phyloP scores from a whole-genome alignment of 2,888 invertebrate species.

The Orthosia gothica region DNA sequence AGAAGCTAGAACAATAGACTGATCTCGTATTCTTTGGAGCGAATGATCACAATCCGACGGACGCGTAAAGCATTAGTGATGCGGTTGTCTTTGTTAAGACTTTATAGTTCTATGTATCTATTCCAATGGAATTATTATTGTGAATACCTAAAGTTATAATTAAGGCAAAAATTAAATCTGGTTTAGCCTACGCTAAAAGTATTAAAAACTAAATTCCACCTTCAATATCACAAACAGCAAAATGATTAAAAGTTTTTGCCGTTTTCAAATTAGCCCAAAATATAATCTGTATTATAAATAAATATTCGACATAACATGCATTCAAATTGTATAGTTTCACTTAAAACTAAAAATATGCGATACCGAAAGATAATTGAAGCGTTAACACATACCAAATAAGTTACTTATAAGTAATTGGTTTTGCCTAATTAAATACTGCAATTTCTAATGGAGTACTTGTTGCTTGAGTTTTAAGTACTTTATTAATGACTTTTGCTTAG shows the following conservation, averaged over 20 bases:
- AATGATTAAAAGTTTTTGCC: not conserved
- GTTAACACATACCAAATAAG: too few relatives aligned
- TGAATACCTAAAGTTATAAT: not conserved
- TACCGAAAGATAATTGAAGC: too few relatives aligned
- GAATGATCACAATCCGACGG: constrained; percentile 53
- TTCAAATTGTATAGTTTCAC: too few relatives aligned
- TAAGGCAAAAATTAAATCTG: not conserved
- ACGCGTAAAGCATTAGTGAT: constrained; percentile 40
- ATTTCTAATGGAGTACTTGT: too few relatives aligned
- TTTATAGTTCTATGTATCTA: not conserved
- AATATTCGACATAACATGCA: too few relatives aligned
- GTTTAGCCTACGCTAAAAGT: not conserved
- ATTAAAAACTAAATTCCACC: not conserved
- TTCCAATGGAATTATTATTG: not conserved
- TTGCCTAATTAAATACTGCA: too few relatives aligned
- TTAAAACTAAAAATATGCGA: too few relatives aligned
- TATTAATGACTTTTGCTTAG: too few relatives aligned
- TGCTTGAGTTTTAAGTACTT: too few relatives aligned
- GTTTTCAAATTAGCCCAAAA: not conserved
- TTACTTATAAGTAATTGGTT: too few relatives aligned
- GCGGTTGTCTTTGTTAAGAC: constrained; percentile 42
- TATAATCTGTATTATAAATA: not conserved
- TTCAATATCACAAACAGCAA: not conserved
- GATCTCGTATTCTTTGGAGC: constrained; percentile 66
- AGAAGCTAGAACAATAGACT: constrained; percentile 62